Conservation (phyloP, 2,888 invertebrate species). For the Tribolium freemani region DNA sequence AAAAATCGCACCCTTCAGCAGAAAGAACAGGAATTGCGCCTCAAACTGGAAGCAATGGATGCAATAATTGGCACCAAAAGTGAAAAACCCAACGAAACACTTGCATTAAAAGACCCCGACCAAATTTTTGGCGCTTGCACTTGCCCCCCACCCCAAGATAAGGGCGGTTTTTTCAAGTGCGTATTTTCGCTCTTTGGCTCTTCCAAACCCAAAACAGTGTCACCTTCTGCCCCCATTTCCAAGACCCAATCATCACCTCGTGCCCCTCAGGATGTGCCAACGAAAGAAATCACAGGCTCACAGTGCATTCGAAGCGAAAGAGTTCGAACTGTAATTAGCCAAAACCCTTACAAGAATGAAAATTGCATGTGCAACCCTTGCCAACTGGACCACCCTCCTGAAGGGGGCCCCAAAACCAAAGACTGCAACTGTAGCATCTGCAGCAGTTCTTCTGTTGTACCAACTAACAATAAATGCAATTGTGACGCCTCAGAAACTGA, state of each 20-base stretch:
- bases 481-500: background rate
- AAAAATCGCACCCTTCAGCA: conserved; percentile 37
- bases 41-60: conserved; percentile 44
- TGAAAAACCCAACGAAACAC: background rate
- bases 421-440: background rate
- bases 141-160: conserved; percentile 9
- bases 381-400: background rate
- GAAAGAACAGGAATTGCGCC: conserved; percentile 41
- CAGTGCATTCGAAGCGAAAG: too few species aligned
- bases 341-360: conserved; percentile 5
- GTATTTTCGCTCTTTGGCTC: conserved; percentile 3
- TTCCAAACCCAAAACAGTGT: background rate
- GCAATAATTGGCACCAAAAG: conserved; percentile 20
- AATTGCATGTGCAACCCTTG: conserved; percentile 25
- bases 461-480: background rate
- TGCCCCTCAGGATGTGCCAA: conserved; percentile 11
- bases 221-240: background rate
- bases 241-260: background rate
- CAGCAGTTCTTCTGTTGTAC: background rate
- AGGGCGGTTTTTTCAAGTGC: conserved; percentile 47
- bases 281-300: background rate
- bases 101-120: background rate
- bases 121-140: background rate
- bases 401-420: background rate
- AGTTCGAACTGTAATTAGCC: too few species aligned